Conservation (phyloP, 1,140 invertebrate species). For the Diorhabda elongata region DNA sequence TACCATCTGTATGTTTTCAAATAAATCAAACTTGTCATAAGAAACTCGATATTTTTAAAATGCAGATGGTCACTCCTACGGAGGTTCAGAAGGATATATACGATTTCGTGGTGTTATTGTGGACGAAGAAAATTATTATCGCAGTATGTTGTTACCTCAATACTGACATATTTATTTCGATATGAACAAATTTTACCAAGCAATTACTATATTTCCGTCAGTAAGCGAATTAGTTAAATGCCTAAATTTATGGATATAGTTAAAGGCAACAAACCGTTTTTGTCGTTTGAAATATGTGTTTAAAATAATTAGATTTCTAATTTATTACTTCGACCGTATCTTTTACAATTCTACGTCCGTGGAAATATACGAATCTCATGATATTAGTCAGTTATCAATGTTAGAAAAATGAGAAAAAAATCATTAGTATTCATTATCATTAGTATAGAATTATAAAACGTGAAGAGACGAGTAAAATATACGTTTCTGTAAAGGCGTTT, state of each 20-base stretch:
- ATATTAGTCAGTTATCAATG: too few species aligned
- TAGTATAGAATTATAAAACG: too few species aligned
- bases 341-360: too few species aligned
- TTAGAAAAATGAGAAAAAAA: too few species aligned
- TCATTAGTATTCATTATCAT: too few species aligned
- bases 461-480: too few species aligned
- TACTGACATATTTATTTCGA: not conserved
- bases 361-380: too few species aligned
- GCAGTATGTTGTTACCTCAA: not conserved
- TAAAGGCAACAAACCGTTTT: too few species aligned
- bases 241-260: not conserved
- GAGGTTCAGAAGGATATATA: constrained; percentile 3
- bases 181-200: not conserved
- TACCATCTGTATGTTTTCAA: constrained; percentile 20
- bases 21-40: constrained; percentile 20
- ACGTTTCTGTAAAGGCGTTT: too few species aligned
- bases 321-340: too few species aligned
- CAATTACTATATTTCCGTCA: not conserved
- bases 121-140: constrained; percentile 11
- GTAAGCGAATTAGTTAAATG: not conserved
- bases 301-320: too few species aligned
- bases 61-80: constrained; percentile 17
- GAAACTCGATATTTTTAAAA: constrained; percentile 18
- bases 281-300: too few species aligned
- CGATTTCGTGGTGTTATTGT: constrained; percentile 6